Base-by-base conservation (phyloP, 1,140 invertebrate species). In the Tetraneura akinire region DNA sequence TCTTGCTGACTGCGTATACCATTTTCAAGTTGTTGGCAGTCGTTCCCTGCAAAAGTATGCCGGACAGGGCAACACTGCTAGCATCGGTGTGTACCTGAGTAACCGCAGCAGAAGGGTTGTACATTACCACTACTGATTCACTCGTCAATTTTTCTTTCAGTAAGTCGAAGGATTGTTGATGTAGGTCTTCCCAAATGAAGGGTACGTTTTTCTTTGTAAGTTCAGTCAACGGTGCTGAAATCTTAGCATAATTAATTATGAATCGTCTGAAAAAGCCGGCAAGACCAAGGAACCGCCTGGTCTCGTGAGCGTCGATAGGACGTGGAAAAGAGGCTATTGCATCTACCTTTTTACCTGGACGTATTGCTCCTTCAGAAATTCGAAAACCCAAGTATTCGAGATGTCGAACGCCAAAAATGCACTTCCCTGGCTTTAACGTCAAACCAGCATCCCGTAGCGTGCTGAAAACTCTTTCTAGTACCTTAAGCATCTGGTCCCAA, bases 81-180 rank as follows among this genome's bases (percentile, higher is more conserved):
- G 86, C 85, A 82, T 84, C 83, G 21, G 83, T 83, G 80, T 85
- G 84, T 11, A 86, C 29, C 80, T 86, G 83, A 42, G 83, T 84
- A 1, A 42, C 13, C 5, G 83, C 47, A 8, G 83, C 81, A 0
- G 64, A 42, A 3, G 83, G 81, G 70, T 83, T 78, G 80, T 84
- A 85, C 26, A 85, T 83, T 21, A 66, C 76, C 21, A 86, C 81
- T 16, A 86, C 81, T 13, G 85, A 85, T 21, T 55, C 55, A 21
- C 76, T 68, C 6, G 57, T 14, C 14, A 86, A 82, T 23, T 42
- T 81, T 3, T 60, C 29, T 45, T 83, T 85, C 1, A 85, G 71
- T 26, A 37, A 55, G 16, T 84, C 68, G 80, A 84, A 85, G 60
- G 80, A 42, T 16, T 81, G 29, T 26, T 84, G 29, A 42, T 84